Evolutionary conservation across 92 coral and sea anemone genomes (phyloP), one percentile per base, ranked within the genome.

Genomic region (Epizoanthus illoricatus): DNA sequence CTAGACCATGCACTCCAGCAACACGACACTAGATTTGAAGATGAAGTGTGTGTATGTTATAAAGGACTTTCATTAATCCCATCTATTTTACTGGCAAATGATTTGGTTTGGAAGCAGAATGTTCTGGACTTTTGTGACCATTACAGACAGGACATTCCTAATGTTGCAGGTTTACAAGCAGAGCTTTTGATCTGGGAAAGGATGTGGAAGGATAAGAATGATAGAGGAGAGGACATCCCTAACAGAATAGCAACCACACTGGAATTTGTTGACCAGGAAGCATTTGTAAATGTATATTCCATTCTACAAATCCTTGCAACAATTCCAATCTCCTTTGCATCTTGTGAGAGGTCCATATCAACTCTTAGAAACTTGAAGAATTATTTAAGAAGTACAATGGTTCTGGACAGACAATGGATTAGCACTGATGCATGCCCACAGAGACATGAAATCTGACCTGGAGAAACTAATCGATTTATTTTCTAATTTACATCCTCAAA

Each of bases 291-390:
- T 71, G 76, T 87, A 39, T 85, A 79, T 73, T 33, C 92, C 43
- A 89, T 86, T 18, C 89, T 89, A 36, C 85, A 89, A 89, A 39
- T 89, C 60, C 92, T 89, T 68, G 67, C 63, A 81, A 86, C 85
- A 49, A 86, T 89, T 81, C 90, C 92, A 49, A 89, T 89, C 68
- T 80, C 87, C 59, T 89, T 85, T 24, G 79, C 92, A 81, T 74
- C 89, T 74, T 89, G 92, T 89, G 76, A 89, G 55, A 89, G 92
- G 80, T 89, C 89, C 74, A 81, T 89, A 67, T 86, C 92, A 69
- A 63, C 83, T 72, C 80, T 89, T 41, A 60, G 86, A 61, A 89
- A 85, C 71, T 71, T 64, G 71, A 88, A 88, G 88, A 88, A 82
- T 60, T 84, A 85, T 80, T 85, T 88, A 71, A 79, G 91, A 80